A percentile compares a stretch with the other conserved stretches of the same genome.
phyloP scores from a whole-genome alignment of 1,140 invertebrate genomes.

The Helicoverpa zea region DNA sequence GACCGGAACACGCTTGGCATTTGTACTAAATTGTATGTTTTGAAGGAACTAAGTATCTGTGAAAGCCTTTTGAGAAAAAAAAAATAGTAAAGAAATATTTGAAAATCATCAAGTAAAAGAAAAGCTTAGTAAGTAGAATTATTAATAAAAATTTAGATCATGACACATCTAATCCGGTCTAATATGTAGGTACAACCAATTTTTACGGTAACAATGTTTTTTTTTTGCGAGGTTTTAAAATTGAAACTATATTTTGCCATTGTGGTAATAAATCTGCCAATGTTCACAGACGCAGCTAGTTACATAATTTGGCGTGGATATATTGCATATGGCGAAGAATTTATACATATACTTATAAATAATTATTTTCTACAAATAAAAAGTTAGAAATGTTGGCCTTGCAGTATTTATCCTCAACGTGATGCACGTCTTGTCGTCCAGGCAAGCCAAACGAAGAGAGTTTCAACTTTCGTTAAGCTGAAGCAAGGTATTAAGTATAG shows the following conservation, averaged over 20 bases:
- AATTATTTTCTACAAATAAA: too few species aligned
- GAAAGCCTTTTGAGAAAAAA: too few species aligned
- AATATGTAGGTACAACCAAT: slow-evolving; percentile 23
- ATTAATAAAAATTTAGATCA: neutral
- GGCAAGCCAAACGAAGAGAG: neutral
- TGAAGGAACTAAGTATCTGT: too few species aligned
- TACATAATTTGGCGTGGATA: neutral
- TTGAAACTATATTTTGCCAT: slow-evolving; percentile 1
- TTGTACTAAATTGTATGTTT: slow-evolving; percentile 11
- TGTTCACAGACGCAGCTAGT: neutral
- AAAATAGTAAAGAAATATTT: too few species aligned
- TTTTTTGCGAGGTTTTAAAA: slow-evolving; percentile 59
- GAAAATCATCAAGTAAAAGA: too few species aligned
- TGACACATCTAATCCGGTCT: slow-evolving; percentile 47
- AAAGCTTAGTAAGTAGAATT: too few species aligned
- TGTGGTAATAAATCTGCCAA: neutral
- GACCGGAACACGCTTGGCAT: slow-evolving; percentile 58
- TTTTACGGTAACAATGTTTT: slow-evolving; percentile 62
- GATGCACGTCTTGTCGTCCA: neutral
- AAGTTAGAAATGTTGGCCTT: too few species aligned
- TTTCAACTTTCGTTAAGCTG: neutral
- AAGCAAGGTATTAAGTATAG: neutral
- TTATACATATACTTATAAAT: too few species aligned
- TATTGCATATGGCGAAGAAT: too few species aligned
- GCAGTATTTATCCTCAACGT: too few species aligned